Conservation (phyloP, 1,140 invertebrate genomes). For the Brachionus koreanus region DNA sequence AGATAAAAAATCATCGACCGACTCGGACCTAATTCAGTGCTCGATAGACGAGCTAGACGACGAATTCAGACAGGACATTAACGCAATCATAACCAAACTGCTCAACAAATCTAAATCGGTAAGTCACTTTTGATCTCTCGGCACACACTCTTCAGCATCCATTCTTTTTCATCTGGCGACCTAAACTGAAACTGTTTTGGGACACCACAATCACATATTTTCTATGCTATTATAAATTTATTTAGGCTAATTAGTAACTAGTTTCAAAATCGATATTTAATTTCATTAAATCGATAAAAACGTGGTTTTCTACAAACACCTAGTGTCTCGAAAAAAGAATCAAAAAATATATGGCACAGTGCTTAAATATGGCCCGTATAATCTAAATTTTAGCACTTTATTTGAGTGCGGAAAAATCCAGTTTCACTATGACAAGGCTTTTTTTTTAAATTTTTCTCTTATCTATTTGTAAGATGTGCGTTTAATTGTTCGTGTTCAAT, state of each 20-base stretch:
- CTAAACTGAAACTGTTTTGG: background rate
- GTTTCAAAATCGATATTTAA: background rate
- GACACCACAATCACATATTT: background rate
- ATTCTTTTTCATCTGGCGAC: background rate
- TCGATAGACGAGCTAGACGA: conserved; percentile 13
- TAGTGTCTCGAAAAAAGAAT: background rate
- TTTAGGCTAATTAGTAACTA: background rate
- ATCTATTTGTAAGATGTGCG: background rate
- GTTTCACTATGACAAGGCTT: background rate
- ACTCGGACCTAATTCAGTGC: background rate
- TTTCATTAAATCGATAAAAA: conserved; percentile 2
- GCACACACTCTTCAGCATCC: background rate
- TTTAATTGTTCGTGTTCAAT: background rate
- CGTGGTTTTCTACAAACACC: background rate
- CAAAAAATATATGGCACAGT: background rate
- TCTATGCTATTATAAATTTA: background rate
- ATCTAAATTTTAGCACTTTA: background rate
- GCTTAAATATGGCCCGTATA: background rate
- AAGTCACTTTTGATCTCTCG: background rate
- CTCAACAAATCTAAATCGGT: conserved; percentile 21
- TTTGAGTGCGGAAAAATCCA: background rate
- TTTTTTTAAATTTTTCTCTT: background rate
- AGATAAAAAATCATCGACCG: background rate
- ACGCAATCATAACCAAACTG: conserved; percentile 1
- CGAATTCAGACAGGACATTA: conserved; percentile 19